These are phyloP conservation scores for Netelia fuscicornis DNA, from an alignment of 2,888 invertebrate species.

Conservation along the genomic window DNA sequence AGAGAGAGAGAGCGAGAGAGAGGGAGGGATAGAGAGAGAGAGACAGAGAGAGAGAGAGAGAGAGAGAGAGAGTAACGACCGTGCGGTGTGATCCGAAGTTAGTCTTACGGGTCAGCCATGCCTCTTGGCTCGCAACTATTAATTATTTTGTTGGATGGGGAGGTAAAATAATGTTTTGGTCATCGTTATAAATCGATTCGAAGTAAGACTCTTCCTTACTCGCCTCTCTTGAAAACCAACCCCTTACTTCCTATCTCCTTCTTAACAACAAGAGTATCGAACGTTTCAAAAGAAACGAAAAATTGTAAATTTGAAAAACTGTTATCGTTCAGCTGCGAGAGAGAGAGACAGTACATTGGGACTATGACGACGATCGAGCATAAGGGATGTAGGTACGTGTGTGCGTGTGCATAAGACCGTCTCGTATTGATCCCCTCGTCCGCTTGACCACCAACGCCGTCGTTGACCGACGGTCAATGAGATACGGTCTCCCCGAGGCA, in stretches of 20 bases:
- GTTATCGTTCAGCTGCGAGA: background rate
- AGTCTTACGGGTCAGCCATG: slow-evolving; percentile 44
- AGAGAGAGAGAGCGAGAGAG: too few relatives aligned
- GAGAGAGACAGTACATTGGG: slow-evolving; percentile 51
- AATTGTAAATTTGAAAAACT: slow-evolving; percentile 14
- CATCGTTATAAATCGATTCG: slow-evolving; percentile 61
- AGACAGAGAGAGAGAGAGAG: too few relatives aligned
- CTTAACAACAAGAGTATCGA: slow-evolving; percentile 12
- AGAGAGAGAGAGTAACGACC: slow-evolving; percentile 54
- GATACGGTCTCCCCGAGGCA: slow-evolving; percentile 81
- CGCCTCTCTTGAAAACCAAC: background rate
- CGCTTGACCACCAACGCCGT: slow-evolving; percentile 64
- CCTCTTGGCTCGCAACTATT: slow-evolving; percentile 50
- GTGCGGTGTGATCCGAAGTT: background rate
- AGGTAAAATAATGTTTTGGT: slow-evolving; percentile 53
- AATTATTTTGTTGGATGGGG: slow-evolving; percentile 47
- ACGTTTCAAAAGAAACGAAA: slow-evolving; percentile 2
- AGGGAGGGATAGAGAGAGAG: too few relatives aligned
- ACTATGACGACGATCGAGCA: slow-evolving; percentile 30
- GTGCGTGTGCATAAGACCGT: background rate
- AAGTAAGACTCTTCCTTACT: slow-evolving; percentile 11
- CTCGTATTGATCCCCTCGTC: slow-evolving; percentile 78
- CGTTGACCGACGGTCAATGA: slow-evolving; percentile 84
- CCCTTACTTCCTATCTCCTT: background rate
- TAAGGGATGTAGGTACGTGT: background rate